Percentiles rank a stretch among this genome's conserved stretches.
Conservation (phyloP, 2,888 invertebrate genomes). For the Sminthurinus aureus region DNA sequence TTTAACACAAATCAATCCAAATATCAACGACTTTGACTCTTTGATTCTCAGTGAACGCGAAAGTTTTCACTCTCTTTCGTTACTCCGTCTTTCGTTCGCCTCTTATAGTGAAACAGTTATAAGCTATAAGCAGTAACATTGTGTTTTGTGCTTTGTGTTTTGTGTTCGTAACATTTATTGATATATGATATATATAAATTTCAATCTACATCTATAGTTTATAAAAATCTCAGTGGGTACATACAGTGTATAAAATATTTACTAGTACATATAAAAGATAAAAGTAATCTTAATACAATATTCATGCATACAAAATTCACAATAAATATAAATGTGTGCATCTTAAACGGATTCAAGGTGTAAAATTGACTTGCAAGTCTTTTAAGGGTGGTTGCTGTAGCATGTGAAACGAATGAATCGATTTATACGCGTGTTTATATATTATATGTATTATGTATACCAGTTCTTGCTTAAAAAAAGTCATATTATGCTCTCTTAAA, state of each 20-base stretch:
- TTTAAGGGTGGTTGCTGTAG: neutral
- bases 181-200: neutral
- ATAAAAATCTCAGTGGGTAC: neutral
- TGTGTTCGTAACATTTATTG: neutral
- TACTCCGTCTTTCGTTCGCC: neutral
- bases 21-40: neutral
- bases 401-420: conserved; percentile 20
- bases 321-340: neutral
- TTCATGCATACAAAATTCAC: no score
- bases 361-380: neutral
- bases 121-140: neutral
- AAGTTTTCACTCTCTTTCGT: conserved; percentile 22
- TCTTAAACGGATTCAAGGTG: neutral
- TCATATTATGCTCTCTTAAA: neutral
- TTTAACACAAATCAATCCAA: neutral
- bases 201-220: neutral
- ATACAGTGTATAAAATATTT: neutral
- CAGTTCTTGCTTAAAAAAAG: neutral
- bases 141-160: neutral
- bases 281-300: no score
- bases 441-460: neutral
- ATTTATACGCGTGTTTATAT: neutral
- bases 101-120: neutral
- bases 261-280: neutral
- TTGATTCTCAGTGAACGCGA: conserved; percentile 21